Conservation (phyloP, 2,113 vertebrate species). For the Callorhinus ursinus region DNA sequence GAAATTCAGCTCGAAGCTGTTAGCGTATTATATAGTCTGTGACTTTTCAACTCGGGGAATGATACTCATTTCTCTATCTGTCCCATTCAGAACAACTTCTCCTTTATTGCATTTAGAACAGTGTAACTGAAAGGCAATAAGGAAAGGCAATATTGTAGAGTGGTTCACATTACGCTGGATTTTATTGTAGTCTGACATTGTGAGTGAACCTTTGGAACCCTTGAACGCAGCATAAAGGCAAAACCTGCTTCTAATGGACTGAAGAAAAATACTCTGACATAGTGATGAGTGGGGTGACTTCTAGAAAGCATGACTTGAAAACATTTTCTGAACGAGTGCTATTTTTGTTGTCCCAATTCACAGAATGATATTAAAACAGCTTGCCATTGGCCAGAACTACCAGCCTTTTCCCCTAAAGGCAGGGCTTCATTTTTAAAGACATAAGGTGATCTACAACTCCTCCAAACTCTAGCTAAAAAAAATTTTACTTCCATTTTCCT, state of each 20-base stretch:
- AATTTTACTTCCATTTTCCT: background rate
- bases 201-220: slow-evolving; percentile 78
- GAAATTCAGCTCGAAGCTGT: slow-evolving; percentile 76
- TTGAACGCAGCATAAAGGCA: slow-evolving; percentile 75
- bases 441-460: background rate
- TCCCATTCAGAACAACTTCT: slow-evolving; percentile 71
- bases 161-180: slow-evolving; percentile 75
- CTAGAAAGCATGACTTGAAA: slow-evolving; percentile 76
- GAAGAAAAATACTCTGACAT: slow-evolving; percentile 79
- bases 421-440: slow-evolving; percentile 23
- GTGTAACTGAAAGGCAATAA: slow-evolving; percentile 76
- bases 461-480: slow-evolving; percentile 6
- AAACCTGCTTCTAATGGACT: slow-evolving; percentile 75
- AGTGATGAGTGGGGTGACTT: slow-evolving; percentile 79
- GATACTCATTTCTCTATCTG: slow-evolving; percentile 67
- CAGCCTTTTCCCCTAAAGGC: background rate
- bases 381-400: slow-evolving; percentile 30
- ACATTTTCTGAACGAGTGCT: slow-evolving; percentile 61
- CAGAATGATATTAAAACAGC: slow-evolving; percentile 69
- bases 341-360: slow-evolving; percentile 76
- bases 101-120: slow-evolving; percentile 79
- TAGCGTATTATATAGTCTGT: slow-evolving; percentile 62
- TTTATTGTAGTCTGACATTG: slow-evolving; percentile 80
- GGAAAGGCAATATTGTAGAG: slow-evolving; percentile 76
- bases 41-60: slow-evolving; percentile 66